phyloP scores from a whole-genome alignment of 2,113 vertebrate genomes.

The Percopsis transmontana region DNA sequence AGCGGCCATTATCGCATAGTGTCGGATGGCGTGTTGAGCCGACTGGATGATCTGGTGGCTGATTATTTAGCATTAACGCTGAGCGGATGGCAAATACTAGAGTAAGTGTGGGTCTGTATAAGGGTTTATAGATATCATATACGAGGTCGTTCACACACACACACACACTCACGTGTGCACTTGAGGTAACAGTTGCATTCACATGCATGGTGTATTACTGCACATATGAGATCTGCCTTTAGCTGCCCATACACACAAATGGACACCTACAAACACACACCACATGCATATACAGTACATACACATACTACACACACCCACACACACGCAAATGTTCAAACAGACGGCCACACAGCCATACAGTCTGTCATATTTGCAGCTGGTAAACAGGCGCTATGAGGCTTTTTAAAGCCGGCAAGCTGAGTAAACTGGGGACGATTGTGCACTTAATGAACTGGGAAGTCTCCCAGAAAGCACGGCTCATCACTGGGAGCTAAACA shows the following conservation, averaged over 20 bases:
- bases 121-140: neutral
- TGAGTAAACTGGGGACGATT: constrained; percentile 73
- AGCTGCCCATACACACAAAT: constrained; percentile 38
- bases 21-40: constrained; percentile 11
- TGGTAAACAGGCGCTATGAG: constrained; percentile 70
- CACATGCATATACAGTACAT: constrained; percentile 31
- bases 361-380: constrained; percentile 77
- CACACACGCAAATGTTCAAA: constrained; percentile 46
- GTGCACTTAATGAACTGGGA: constrained; percentile 75
- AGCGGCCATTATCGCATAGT: constrained; percentile 37
- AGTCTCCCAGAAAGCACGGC: constrained; percentile 72
- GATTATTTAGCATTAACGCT: constrained; percentile 4
- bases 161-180: neutral
- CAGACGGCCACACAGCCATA: constrained; percentile 76
- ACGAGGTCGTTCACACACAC: neutral
- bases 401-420: constrained; percentile 74
- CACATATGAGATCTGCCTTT: constrained; percentile 15
- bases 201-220: neutral
- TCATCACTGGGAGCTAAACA: constrained; percentile 74
- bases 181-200: neutral
- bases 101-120: neutral
- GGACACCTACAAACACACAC: constrained; percentile 24
- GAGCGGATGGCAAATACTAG: neutral
- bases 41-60: constrained; percentile 12
- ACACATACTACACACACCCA: constrained; percentile 54